phyloP scores from a whole-genome alignment of 2,888 invertebrate genomes.

The Lasioglossum marginatum region DNA sequence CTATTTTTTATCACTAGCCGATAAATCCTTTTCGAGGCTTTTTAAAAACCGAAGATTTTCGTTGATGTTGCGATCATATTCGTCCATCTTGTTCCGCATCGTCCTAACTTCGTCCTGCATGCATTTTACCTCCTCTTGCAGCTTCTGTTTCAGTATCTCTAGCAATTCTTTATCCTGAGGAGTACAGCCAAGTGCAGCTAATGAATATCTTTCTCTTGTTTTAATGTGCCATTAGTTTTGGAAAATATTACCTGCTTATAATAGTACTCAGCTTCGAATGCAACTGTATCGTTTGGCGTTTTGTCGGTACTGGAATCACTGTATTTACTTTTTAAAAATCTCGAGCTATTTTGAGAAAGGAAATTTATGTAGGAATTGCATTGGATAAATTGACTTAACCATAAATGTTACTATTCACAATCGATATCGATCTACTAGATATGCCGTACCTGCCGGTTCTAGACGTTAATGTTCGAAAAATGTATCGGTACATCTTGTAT shows the following conservation, averaged over 20 bases:
- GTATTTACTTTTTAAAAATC: constrained; percentile 52
- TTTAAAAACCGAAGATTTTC: constrained; percentile 76
- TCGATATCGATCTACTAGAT: neutral
- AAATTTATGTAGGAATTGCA: neutral
- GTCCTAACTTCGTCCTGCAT: constrained; percentile 73
- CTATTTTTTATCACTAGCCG: constrained; percentile 62
- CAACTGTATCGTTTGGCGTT: constrained; percentile 49
- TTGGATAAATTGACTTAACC: constrained; percentile 34
- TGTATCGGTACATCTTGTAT: constrained; percentile 47
- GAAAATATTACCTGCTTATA: constrained; percentile 71
- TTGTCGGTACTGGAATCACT: constrained; percentile 62
- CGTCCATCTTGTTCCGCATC: constrained; percentile 75
- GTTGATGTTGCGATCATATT: constrained; percentile 74
- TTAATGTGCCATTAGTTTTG: neutral
- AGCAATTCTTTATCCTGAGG: constrained; percentile 72
- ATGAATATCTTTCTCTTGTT: neutral
- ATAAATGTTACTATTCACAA: neutral
- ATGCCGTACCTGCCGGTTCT: constrained; percentile 37
- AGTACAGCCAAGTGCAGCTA: neutral
- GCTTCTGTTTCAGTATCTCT: constrained; percentile 72
- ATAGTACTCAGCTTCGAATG: constrained; percentile 75
- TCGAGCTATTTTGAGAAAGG: constrained; percentile 28
- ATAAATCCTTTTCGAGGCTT: constrained; percentile 70
- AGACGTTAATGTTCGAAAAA: constrained; percentile 17
- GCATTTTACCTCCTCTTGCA: constrained; percentile 73